These are phyloP conservation scores for Sparus aurata DNA, from an alignment of 2,797 vertebrate genomes.

Conservation along the genomic window DNA sequence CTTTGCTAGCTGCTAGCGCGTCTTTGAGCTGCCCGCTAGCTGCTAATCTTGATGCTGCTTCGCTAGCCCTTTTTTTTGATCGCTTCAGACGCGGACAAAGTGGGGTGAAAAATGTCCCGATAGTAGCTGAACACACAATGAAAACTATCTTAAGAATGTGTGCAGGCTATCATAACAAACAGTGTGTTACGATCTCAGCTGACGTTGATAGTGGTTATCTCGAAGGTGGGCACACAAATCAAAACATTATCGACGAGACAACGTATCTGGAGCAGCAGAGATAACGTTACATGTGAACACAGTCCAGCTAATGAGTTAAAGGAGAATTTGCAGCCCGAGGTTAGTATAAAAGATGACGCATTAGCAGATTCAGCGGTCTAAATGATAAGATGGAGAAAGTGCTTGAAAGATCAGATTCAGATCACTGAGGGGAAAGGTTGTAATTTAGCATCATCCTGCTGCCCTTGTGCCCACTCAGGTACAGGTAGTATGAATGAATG, in stretches of 20 bases:
- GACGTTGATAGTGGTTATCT: neutral
- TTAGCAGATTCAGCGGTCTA: neutral
- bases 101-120: neutral
- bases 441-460: neutral
- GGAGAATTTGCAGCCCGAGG: neutral
- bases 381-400: neutral
- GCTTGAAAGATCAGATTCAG: neutral
- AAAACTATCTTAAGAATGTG: neutral
- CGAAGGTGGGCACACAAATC: neutral
- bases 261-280: fast-evolving
- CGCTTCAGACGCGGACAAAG: neutral
- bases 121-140: neutral
- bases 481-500: neutral
- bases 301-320: neutral
- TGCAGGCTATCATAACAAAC: neutral
- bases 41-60: slow-evolving; percentile 35
- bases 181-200: neutral
- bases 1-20: slow-evolving; percentile 30
- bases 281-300: neutral
- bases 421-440: neutral
- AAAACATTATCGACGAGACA: neutral
- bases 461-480: neutral
- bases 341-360: neutral
- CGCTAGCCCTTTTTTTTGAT: neutral
- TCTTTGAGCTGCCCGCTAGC: slow-evolving; percentile 30